A percentile compares a stretch with the other conserved stretches of the same genome.
These are phyloP conservation scores for Auanema freiburgensis DNA, from an alignment of 2,888 invertebrate species.

Conservation along the genomic window DNA sequence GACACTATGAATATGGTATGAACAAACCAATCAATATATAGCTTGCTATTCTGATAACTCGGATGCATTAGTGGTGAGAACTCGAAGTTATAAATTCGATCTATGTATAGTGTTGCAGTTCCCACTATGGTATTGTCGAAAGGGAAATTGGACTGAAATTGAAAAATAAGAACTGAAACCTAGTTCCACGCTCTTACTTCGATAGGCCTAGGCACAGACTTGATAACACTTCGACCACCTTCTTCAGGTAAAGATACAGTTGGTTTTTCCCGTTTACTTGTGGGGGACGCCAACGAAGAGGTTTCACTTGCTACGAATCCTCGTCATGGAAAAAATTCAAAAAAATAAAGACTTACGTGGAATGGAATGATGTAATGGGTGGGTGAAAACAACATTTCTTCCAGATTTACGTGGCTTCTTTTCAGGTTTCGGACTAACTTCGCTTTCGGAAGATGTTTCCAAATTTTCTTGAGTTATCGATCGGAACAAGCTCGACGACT, in stretches of 20 bases:
- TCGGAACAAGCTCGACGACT: background rate
- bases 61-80: conserved; percentile 36
- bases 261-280: conserved; percentile 28
- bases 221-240: conserved; percentile 32
- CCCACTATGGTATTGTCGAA: conserved; percentile 13
- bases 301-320: conserved; percentile 61
- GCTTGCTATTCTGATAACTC: conserved; percentile 31
- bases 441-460: conserved; percentile 6
- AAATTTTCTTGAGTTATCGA: background rate
- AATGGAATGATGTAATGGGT: conserved; percentile 56
- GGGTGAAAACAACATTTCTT: conserved; percentile 39
- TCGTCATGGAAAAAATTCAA: background rate
- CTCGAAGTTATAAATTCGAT: conserved; percentile 32
- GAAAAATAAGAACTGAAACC: too few relatives aligned
- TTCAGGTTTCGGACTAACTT: background rate
- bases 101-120: conserved; percentile 32
- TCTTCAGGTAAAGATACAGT: conserved; percentile 28
- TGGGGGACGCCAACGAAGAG: conserved; percentile 44
- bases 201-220: conserved; percentile 10
- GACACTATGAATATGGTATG: background rate
- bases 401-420: background rate
- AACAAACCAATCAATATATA: conserved; percentile 27
- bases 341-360: conserved; percentile 43
- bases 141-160: background rate
- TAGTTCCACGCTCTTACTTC: too few relatives aligned